Conservation (phyloP, 1,140 invertebrate genomes). For the Microplitis demolitor region DNA sequence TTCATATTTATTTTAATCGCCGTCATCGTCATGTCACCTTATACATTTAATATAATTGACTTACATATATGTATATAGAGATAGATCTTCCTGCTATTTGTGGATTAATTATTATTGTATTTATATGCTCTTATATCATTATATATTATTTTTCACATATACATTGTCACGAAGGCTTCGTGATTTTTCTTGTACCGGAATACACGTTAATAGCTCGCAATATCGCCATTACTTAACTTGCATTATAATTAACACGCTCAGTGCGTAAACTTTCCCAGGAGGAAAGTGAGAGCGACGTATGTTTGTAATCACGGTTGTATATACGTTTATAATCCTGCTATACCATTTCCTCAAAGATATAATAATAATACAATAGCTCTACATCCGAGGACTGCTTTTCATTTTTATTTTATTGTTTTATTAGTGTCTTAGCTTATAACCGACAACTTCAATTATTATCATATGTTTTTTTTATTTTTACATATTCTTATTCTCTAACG, state of each 20-base stretch:
- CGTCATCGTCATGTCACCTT: too few relatives aligned
- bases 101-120: too few relatives aligned
- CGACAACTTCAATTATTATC: too few relatives aligned
- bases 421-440: neutral
- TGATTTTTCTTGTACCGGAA: slow-evolving; percentile 34
- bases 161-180: slow-evolving; percentile 30
- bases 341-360: slow-evolving; percentile 20
- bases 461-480: too few relatives aligned
- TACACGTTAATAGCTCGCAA: slow-evolving; percentile 34
- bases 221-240: slow-evolving; percentile 56
- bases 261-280: slow-evolving; percentile 60
- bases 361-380: neutral
- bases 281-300: slow-evolving; percentile 59
- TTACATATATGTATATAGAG: too few relatives aligned
- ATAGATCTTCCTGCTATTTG: too few relatives aligned
- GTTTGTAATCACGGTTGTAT: slow-evolving; percentile 47
- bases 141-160: neutral
- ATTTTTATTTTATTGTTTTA: neutral
- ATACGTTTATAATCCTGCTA: slow-evolving; percentile 23
- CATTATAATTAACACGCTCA: slow-evolving; percentile 58
- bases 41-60: too few relatives aligned
- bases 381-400: neutral
- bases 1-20: too few relatives aligned
- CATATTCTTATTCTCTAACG: too few relatives aligned
- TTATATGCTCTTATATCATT: neutral